phyloP scores from a whole-genome alignment of 1,140 invertebrate genomes.

The Stegodyphus mimosarum region DNA sequence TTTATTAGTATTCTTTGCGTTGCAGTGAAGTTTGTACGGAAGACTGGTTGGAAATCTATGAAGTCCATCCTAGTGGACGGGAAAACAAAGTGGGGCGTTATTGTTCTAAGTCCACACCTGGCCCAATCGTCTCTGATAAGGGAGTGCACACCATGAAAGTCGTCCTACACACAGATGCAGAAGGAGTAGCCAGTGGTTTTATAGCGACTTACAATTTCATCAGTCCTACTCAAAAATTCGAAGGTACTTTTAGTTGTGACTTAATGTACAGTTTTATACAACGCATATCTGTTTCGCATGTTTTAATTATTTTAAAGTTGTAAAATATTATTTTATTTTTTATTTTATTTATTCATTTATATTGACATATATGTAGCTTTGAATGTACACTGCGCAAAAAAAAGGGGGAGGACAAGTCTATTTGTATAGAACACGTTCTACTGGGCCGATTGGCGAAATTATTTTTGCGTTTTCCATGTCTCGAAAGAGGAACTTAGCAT shows the following conservation, averaged over 20 bases:
- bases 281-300: too few species aligned
- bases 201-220: slow-evolving; percentile 90
- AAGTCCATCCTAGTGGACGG: slow-evolving; percentile 82
- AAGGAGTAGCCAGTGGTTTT: slow-evolving; percentile 88
- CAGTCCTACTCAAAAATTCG: slow-evolving; percentile 64
- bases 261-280: too few species aligned
- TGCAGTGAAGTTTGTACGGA: slow-evolving; percentile 77
- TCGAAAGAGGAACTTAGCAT: too few species aligned
- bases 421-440: too few species aligned
- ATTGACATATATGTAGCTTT: too few species aligned
- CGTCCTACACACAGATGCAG: slow-evolving; percentile 83
- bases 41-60: slow-evolving; percentile 92
- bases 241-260: slow-evolving; percentile 21
- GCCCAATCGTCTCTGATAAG: slow-evolving; percentile 88
- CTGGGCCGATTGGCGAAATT: too few species aligned
- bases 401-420: too few species aligned
- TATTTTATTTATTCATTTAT: too few species aligned
- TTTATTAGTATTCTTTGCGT: background rate
- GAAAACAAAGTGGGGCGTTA: slow-evolving; percentile 82
- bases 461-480: too few species aligned
- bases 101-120: slow-evolving; percentile 80
- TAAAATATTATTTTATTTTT: too few species aligned
- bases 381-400: too few species aligned
- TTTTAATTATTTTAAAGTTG: too few species aligned
- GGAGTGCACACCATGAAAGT: slow-evolving; percentile 85